A percentile compares a stretch with the other conserved stretches of the same genome.
Evolutionary conservation across 2,888 invertebrate species (phyloP).

Genomic region (Mamestra brassicae): DNA sequence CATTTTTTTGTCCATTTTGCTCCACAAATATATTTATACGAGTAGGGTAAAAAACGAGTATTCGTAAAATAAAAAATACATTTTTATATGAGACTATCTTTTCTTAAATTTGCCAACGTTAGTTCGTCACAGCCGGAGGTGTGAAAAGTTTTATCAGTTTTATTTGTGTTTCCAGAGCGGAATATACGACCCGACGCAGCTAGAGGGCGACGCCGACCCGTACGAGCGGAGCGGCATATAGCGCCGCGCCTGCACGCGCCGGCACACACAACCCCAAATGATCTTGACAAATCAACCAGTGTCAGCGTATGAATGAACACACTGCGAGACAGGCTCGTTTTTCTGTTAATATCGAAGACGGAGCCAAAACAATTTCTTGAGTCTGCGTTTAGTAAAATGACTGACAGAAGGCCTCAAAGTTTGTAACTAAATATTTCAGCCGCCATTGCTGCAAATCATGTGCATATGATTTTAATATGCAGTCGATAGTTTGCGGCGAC

Average conservation of each 20-base stretch:
- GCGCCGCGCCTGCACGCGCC: constrained; percentile 12
- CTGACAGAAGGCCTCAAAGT: not conserved
- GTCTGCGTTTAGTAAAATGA: not conserved
- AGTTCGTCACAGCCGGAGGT: not conserved
- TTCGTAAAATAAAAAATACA: too few species aligned
- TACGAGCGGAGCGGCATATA: constrained; percentile 76
- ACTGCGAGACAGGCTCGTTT: not conserved
- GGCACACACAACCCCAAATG: not conserved
- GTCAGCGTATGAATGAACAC: not conserved
- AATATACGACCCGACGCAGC: constrained; percentile 74
- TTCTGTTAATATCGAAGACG: not conserved
- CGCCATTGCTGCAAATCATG: not conserved
- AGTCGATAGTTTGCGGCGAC: not conserved
- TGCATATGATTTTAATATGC: too few species aligned
- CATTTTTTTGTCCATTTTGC: too few species aligned
- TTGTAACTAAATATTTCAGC: constrained; percentile 6
- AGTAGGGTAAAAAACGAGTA: too few species aligned
- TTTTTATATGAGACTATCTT: too few species aligned
- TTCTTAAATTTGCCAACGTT: too few species aligned
- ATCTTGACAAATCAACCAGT: constrained; percentile 11
- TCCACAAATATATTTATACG: too few species aligned
- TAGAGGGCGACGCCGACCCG: constrained; percentile 55
- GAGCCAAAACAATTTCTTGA: not conserved
- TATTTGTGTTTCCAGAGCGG: constrained; percentile 69
- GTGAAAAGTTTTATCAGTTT: not conserved